Evolutionary conservation across 2,113 vertebrate species (phyloP).

Genomic region (Chloropsis cyanopogon): DNA sequence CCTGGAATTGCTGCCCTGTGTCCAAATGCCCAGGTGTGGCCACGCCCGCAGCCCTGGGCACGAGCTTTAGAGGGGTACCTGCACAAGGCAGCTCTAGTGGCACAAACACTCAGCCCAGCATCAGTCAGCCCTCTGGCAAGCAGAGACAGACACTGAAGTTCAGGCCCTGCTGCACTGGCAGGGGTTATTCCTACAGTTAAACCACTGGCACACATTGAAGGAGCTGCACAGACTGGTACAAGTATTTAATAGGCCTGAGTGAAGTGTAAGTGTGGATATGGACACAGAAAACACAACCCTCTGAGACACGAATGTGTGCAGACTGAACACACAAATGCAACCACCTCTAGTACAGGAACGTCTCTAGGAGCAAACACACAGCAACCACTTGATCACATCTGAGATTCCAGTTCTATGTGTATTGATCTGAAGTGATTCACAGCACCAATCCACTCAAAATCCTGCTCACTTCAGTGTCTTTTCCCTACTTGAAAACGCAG

Average conservation of each 20-base stretch:
- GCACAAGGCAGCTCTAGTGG: not conserved
- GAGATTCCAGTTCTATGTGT: not conserved
- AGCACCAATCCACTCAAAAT: not conserved
- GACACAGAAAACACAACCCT: not conserved
- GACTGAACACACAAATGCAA: not conserved
- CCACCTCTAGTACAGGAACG: not conserved
- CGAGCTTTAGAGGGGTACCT: not conserved
- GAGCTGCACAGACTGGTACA: not conserved
- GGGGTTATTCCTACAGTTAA: not conserved
- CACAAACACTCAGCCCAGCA: not conserved
- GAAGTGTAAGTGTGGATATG: not conserved
- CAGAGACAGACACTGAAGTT: not conserved
- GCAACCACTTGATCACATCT: too few relatives aligned
- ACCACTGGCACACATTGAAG: not conserved
- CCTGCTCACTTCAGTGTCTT: too few relatives aligned
- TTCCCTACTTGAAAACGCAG: fast-evolving
- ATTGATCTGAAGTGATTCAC: not conserved
- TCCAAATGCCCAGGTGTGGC: fast-evolving
- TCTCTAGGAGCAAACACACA: not conserved
- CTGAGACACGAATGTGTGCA: not conserved
- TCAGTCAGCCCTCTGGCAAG: not conserved
- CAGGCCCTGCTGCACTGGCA: not conserved
- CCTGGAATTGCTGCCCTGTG: fast-evolving
- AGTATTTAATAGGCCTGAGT: not conserved
- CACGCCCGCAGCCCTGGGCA: too few relatives aligned